Conservation (phyloP, 2,113 vertebrate species). For the Myocastor coypus region DNA sequence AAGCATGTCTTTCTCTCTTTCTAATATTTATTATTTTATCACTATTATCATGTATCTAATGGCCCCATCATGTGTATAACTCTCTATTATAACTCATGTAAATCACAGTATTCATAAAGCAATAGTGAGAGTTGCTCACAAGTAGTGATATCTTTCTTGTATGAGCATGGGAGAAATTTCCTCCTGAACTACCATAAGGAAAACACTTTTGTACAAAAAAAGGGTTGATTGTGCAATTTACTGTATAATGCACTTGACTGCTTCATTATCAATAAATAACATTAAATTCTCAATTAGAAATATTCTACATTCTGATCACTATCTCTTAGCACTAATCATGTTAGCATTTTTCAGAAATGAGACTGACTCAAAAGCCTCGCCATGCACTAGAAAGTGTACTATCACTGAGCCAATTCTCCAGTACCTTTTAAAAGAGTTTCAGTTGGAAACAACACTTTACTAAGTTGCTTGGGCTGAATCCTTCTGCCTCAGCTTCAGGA, state of each 20-base stretch:
- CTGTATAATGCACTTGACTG: not conserved
- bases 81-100: not conserved
- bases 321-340: slow-evolving; percentile 6
- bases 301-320: not conserved
- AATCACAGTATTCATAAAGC: slow-evolving; percentile 12
- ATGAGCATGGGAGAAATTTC: not conserved
- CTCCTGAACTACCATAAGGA: not conserved
- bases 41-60: slow-evolving; percentile 30
- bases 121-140: slow-evolving; percentile 1
- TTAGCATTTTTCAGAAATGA: not conserved
- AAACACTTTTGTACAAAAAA: not conserved
- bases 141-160: not conserved
- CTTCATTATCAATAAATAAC: slow-evolving; percentile 46
- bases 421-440: not conserved
- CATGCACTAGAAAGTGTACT: not conserved
- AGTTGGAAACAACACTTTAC: not conserved
- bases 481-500: not conserved
- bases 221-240: not conserved
- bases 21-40: slow-evolving; percentile 26
- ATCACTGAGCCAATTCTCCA: not conserved
- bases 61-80: slow-evolving; percentile 34
- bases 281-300: not conserved
- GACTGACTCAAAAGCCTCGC: not conserved
- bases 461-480: not conserved
- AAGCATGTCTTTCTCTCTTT: slow-evolving; percentile 42